phyloP scores from a whole-genome alignment of 2,797 vertebrate genomes.

The Enteromius paludinosus region DNA sequence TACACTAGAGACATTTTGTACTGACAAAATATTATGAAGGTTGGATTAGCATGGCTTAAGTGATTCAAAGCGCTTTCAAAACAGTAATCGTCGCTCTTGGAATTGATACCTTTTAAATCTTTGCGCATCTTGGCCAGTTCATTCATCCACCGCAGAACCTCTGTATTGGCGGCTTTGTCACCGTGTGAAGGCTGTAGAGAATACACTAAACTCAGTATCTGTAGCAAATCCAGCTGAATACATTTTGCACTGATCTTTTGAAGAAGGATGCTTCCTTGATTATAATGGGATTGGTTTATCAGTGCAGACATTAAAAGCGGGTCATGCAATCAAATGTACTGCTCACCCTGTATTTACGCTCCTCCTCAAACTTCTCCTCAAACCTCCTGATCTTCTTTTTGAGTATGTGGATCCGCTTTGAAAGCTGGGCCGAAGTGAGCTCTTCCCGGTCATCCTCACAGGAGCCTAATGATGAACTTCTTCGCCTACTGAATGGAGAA shows the following conservation, averaged over 20 bases:
- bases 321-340: background rate
- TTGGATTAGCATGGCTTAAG: slow-evolving; percentile 47
- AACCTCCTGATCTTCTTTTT: slow-evolving; percentile 96
- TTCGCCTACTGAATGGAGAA: slow-evolving; percentile 80
- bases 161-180: slow-evolving; percentile 93
- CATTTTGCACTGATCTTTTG: slow-evolving; percentile 13
- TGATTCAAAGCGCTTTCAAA: slow-evolving; percentile 42
- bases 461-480: slow-evolving; percentile 92
- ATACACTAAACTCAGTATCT: slow-evolving; percentile 28
- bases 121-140: slow-evolving; percentile 93
- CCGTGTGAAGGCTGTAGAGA: slow-evolving; percentile 89
- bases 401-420: slow-evolving; percentile 91
- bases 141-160: slow-evolving; percentile 94
- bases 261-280: background rate
- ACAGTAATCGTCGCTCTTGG: slow-evolving; percentile 29
- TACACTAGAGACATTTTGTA: slow-evolving; percentile 14
- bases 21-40: slow-evolving; percentile 47
- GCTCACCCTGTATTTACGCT: slow-evolving; percentile 93
- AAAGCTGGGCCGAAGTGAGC: slow-evolving; percentile 90
- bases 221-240: slow-evolving; percentile 37
- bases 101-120: slow-evolving; percentile 91
- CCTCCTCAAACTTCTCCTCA: slow-evolving; percentile 95
- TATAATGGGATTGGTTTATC: background rate
- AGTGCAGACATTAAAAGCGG: background rate
- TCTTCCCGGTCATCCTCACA: slow-evolving; percentile 91